Evolutionary conservation across 2,797 vertebrate species (phyloP), one percentile per base, ranked within the genome.

Genomic region (Enteromius afrohamiltoni): DNA sequence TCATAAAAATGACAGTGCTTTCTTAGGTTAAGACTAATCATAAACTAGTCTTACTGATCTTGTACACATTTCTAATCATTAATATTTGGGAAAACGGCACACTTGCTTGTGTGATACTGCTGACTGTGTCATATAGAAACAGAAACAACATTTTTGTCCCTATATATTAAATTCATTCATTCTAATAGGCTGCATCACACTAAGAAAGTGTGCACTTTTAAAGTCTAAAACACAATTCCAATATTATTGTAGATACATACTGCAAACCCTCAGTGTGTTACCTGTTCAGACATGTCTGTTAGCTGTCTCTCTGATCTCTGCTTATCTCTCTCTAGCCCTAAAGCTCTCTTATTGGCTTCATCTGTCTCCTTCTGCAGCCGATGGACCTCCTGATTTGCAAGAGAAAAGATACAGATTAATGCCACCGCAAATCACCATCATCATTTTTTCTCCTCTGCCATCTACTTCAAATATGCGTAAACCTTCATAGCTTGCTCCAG

Each of bases 401-500:
- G 87, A 86, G 87, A 17, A 71, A 4, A 19, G 79, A 77, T 1
- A 53, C 5, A 14, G 49, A 21, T 40, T 26, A 58, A 31, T 17
- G 7, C 13, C 14, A 34, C 51, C 17, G 21, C 14, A 11, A 55
- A 34, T 10, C 21, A 65, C 21, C 10, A 45, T 55, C 3, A 23
- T 42, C n/a, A 5, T n/a, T 40, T 67, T 29, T 9, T 60, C 51
- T 8, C 37, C 62, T 17, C 45, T 31, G 26, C 11, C 4, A 3
- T 47, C 19, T 23, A 51, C 58, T 31, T 82, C 26, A 77, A 77
- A 45, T 26, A 23, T 10, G 42, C n/a, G 14, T 74, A 23, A 62
- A 98, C 97, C 95, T 93, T 96, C 93, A 97, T 96, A 85, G 98
- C 96, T 89, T 96, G 96, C 62, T 99, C 98, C 89, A 99, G 96